A percentile compares a stretch with the other conserved stretches of the same genome.
Conservation (phyloP, 2,797 vertebrate genomes). For the Tangara arthus region DNA sequence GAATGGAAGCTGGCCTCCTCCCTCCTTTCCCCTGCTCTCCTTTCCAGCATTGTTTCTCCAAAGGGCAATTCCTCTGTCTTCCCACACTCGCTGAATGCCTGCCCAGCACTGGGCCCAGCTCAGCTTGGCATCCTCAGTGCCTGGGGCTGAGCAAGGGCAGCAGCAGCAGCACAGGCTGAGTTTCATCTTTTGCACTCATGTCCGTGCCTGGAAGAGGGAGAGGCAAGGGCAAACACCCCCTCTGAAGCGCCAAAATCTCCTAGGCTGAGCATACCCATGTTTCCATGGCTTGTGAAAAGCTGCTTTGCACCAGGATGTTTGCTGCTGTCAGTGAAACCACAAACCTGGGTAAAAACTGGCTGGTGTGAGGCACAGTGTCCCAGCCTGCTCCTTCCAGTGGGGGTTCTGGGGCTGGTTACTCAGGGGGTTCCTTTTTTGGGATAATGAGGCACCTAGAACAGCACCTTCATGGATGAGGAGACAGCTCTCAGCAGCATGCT, state of each 20-base stretch:
- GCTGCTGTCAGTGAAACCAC: neutral
- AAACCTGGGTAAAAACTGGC: neutral
- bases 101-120: neutral
- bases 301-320: neutral
- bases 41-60: conserved; percentile 40
- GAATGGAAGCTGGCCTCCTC: conserved; percentile 20
- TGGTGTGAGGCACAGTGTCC: neutral
- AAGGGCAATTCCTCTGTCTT: neutral
- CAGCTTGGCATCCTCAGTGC: neutral
- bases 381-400: neutral
- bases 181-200: neutral
- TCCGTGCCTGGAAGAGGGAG: neutral
- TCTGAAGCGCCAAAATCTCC: neutral
- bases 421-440: rapidly evolving
- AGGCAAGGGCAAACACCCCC: rapidly evolving
- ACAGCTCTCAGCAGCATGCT: neutral
- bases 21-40: conserved; percentile 6
- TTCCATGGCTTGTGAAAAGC: neutral
- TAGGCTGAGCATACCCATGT: neutral
- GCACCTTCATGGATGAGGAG: rapidly evolving
- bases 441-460: neutral
- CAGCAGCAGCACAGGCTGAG: neutral
- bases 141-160: neutral
- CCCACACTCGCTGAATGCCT: neutral
- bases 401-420: neutral